Evolutionary conservation across 35 echinoderm and acorn worm genomes (phyloP).

Genomic region (Patiria miniata): DNA sequence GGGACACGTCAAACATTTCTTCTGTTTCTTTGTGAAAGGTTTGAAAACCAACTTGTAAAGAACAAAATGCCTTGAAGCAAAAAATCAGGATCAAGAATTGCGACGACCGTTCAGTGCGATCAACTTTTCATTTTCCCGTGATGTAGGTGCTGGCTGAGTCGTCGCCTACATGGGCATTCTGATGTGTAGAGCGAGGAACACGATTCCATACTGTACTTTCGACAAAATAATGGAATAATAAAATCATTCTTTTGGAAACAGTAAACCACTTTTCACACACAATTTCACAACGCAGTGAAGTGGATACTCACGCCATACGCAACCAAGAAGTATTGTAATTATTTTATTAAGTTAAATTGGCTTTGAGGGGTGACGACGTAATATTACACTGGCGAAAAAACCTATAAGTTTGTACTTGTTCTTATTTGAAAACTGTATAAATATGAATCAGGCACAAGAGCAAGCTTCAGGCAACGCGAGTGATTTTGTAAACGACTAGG

Average conservation of each 20-base stretch:
- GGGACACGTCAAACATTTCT: too few species aligned
- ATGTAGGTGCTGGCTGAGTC: too few species aligned
- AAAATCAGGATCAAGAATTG: too few species aligned
- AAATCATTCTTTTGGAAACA: not conserved
- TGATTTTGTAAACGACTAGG: not conserved
- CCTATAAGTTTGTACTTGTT: not conserved
- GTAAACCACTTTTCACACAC: not conserved
- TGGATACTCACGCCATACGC: conserved; percentile 9
- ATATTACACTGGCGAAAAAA: not conserved
- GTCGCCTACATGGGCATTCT: too few species aligned
- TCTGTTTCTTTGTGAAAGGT: too few species aligned
- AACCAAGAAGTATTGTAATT: not conserved
- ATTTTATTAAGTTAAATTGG: not conserved
- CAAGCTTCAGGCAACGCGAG: not conserved
- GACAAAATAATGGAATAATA: not conserved
- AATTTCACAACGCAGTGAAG: conserved; percentile 5
- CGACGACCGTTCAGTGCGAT: too few species aligned
- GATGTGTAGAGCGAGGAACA: too few species aligned
- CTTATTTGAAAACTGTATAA: not conserved
- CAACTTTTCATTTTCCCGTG: too few species aligned
- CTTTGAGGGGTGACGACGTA: not conserved
- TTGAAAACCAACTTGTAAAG: too few species aligned
- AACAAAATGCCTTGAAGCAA: too few species aligned
- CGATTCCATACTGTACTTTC: too few species aligned
- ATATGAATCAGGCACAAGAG: not conserved